Evolutionary conservation across 2,113 vertebrate species (phyloP), one percentile per base, ranked within the genome.

Genomic region (Syngnathus scovelli): DNA sequence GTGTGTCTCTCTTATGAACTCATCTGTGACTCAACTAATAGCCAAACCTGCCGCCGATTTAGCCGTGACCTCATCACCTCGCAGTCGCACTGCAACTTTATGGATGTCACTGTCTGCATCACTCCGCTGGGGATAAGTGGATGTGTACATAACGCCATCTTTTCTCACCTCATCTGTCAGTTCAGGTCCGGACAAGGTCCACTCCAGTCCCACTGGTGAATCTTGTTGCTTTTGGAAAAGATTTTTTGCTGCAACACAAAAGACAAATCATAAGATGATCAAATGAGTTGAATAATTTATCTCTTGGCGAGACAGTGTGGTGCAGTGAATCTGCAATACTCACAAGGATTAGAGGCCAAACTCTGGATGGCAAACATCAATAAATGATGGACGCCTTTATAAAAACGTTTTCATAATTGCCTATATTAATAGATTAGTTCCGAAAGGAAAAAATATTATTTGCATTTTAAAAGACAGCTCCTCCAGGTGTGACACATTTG

Each of bases 11-110:
- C 82, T 87, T 82, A 90, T 92, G 89, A 92, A 92, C 87, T 92
- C 91, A 91, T 91, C 83, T 83, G 84, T 91, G 88, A 91, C 89
- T 92, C 90, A 91, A 87, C 89, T 88, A 91, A 90, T 83, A 89
- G 84, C 80, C 76, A 62, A 81, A 85, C 78, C 80, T 81, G 76
- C 77, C 80, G 72, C 75, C 67, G 70, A 86, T 89, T 87, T 88
- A 82, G 79, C 82, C 41, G 54, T 84, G 82, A 89, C 89, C 84
- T 88, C 83, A 75, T 75, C 83, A 77, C 78, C 87, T 67, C 64
- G 41, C 61, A 62, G 72, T 75, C 78, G 68, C 64, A 33, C 67
- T 74, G 65, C 68, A 70, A 76, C 68, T 83, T 83, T 86, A 82
- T 79, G 63, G 68, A 77, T 36, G 61, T 62, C 73, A 64, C 63